phyloP scores from a whole-genome alignment of 2,888 invertebrate genomes.

The Acanthosepion pharaonis region DNA sequence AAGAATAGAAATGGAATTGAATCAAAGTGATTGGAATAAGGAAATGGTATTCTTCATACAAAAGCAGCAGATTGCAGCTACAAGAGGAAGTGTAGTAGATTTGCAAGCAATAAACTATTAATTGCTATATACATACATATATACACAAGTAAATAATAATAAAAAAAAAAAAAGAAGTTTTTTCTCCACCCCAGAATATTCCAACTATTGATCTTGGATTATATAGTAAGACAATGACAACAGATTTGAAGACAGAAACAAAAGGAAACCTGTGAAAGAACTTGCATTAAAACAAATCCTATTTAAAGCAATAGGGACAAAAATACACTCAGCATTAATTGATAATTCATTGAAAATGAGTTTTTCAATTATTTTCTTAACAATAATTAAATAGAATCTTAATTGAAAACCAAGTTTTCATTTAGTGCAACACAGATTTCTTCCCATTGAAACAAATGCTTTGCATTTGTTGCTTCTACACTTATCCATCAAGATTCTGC shows the following conservation, averaged over 20 bases:
- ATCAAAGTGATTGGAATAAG: constrained; percentile 33
- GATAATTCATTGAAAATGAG: constrained; percentile 15
- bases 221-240: background rate
- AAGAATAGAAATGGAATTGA: constrained; percentile 33
- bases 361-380: background rate
- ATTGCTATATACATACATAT: background rate
- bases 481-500: background rate
- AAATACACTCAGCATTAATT: constrained; percentile 12
- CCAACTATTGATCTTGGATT: background rate
- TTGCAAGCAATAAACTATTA: background rate
- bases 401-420: constrained; percentile 24
- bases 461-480: background rate
- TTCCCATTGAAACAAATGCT: background rate
- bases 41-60: constrained; percentile 21
- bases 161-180: background rate
- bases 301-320: background rate
- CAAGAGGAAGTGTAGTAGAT: background rate
- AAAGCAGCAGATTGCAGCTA: constrained; percentile 10
- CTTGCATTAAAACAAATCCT: constrained; percentile 37
- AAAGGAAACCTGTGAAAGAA: constrained; percentile 24
- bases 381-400: constrained; percentile 2
- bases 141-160: background rate
- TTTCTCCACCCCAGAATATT: constrained; percentile 33
- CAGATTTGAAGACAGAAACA: constrained; percentile 4
- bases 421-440: background rate